Base-by-base conservation (phyloP, 2,888 invertebrate genomes). In the Pogonocherus hispidulus region DNA sequence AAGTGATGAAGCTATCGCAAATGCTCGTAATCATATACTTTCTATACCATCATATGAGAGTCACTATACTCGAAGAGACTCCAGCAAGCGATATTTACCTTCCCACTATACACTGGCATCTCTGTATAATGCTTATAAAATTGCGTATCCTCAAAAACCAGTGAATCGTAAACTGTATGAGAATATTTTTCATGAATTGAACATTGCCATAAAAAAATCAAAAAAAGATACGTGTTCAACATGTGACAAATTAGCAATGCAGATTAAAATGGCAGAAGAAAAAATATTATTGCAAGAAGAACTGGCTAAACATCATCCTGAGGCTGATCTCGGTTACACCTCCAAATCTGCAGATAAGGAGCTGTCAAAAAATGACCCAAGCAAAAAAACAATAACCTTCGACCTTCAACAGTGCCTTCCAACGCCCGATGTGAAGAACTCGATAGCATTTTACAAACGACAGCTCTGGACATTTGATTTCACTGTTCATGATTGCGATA, bases 321-420 rank as follows among this genome's bases (percentile, higher is more conserved):
- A 16, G 3, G 46, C 46, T 19, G 46, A 46, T 18, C 16, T 18
- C 19, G 46, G 18, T 46, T 46, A 46, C 46, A 19, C 46, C 4
- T 37, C 37, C 8, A 37, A 37, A 37, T 37, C 37, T 37, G n/a
- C 37, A 37, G 37, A 37, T 11, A 37, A 37, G 8, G 37, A 37
- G 11, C 11, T 37, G 11, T 37, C 37, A 6, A 37, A n/a, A 37
- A n/a, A 11, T 37, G 37, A 37, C 11, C 37, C 37, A 37, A 37
- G 37, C 37, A 37, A 37, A 8, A 27, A 27, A 27, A 27, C 27
- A 27, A 27, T 41, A n/a, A 14, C 14, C 14, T 68, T 56, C 41
- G 64, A 65, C 66, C 41, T 66, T 9, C 65, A 80, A 60, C 77
- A 80, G 67, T 77, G 76, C 46, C 67, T 79, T 41, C 78, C 79